These are phyloP conservation scores for Sphaerophoria rueppellii DNA, from an alignment of 2,888 invertebrate genomes.

Conservation along the genomic window DNA sequence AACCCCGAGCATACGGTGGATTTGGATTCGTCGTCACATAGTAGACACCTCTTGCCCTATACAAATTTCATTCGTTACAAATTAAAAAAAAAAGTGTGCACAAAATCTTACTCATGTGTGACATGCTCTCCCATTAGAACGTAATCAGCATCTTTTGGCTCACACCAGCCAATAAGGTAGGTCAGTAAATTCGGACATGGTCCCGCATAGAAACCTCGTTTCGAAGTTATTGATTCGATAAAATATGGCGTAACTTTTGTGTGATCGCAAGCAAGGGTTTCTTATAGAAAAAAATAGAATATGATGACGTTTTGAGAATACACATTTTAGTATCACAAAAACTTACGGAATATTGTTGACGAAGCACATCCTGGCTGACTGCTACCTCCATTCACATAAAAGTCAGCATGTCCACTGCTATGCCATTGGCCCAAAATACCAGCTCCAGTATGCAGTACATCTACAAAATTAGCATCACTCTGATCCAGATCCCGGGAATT, in stretches of 20 bases:
- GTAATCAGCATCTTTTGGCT: constrained; percentile 89
- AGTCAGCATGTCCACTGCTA: constrained; percentile 93
- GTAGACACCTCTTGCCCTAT: constrained; percentile 91
- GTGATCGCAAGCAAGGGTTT: constrained; percentile 94
- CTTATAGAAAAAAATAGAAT: constrained; percentile 82
- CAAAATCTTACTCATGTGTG: constrained; percentile 86
- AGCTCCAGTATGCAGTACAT: constrained; percentile 92
- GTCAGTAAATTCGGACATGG: constrained; percentile 91
- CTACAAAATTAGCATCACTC: constrained; percentile 92
- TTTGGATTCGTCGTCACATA: constrained; percentile 93
- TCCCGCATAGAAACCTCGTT: constrained; percentile 91
- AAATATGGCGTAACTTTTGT: constrained; percentile 95
- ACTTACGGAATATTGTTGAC: constrained; percentile 91
- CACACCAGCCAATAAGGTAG: constrained; percentile 93
- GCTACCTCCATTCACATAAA: constrained; percentile 93
- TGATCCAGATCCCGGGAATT: constrained; percentile 90
- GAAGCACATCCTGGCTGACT: constrained; percentile 94
- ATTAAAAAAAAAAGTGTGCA: not conserved
- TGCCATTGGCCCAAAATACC: constrained; percentile 95
- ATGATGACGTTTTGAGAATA: not conserved
- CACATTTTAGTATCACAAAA: not conserved
- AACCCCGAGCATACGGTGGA: constrained; percentile 93
- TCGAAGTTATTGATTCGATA: constrained; percentile 92
- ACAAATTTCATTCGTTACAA: not conserved
- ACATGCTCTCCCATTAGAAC: constrained; percentile 94